Conservation (phyloP, 2,888 invertebrate species). For the Ophion ellenae region DNA sequence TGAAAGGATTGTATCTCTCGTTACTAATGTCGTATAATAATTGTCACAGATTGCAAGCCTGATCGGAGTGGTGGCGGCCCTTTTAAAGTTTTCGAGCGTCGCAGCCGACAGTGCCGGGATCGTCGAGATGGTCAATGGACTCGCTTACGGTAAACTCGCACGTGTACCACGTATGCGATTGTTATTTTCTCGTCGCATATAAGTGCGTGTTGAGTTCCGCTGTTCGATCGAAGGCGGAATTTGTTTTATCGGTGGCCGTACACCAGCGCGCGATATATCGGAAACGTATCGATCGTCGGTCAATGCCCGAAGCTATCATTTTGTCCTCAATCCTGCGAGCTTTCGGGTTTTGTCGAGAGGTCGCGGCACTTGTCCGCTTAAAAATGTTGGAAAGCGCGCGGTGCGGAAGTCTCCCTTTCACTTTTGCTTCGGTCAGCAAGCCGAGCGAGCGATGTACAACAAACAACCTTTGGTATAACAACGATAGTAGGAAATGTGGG, state of each 20-base stretch:
- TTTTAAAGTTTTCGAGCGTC: constrained; percentile 63
- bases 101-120: constrained; percentile 82
- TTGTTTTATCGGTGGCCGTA: not conserved
- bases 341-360: constrained; percentile 47
- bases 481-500: not conserved
- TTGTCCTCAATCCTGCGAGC: constrained; percentile 31
- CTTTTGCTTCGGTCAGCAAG: constrained; percentile 61
- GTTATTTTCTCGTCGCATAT: constrained; percentile 2
- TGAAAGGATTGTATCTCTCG: not conserved
- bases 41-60: constrained; percentile 60
- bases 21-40: not conserved
- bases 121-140: constrained; percentile 81
- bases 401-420: constrained; percentile 65
- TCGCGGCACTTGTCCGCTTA: constrained; percentile 47
- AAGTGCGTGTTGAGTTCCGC: not conserved
- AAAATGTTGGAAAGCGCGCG: too few relatives aligned
- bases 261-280: not conserved
- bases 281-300: constrained; percentile 53
- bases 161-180: not conserved
- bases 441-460: not conserved
- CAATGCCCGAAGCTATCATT: constrained; percentile 11
- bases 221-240: too few relatives aligned
- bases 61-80: constrained; percentile 62
- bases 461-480: not conserved
- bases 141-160: constrained; percentile 81